phyloP scores from a whole-genome alignment of 2,888 invertebrate genomes.

The Monopis laevigella region DNA sequence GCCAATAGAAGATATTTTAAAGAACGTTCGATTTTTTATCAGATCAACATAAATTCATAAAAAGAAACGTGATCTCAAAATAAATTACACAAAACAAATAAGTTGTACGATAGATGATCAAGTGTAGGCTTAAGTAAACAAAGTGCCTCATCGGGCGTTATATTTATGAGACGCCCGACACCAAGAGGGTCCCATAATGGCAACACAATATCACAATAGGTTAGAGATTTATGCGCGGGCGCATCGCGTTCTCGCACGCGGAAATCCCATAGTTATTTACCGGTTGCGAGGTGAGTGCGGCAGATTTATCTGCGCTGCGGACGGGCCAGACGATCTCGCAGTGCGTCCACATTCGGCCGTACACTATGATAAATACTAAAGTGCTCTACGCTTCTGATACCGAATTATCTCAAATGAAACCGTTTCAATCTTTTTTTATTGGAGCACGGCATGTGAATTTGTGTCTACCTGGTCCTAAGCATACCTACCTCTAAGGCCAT shows the following conservation, averaged over 20 bases:
- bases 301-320: constrained; percentile 59
- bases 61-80: too few species aligned
- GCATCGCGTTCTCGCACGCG: constrained; percentile 63
- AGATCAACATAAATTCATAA: too few species aligned
- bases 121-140: constrained; percentile 23
- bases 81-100: too few species aligned
- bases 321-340: constrained; percentile 45
- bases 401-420: constrained; percentile 9
- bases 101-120: constrained; percentile 6
- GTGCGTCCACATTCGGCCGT: constrained; percentile 28
- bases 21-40: too few species aligned
- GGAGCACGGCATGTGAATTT: too few species aligned
- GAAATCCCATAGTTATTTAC: constrained; percentile 68
- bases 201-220: constrained; percentile 67
- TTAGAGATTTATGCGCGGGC: constrained; percentile 63
- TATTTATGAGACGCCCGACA: constrained; percentile 56
- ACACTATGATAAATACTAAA: constrained; percentile 29
- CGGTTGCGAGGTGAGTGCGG: constrained; percentile 65
- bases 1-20: too few species aligned
- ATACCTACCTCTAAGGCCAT: too few species aligned
- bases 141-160: constrained; percentile 25
- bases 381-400: constrained; percentile 6
- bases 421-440: constrained; percentile 3
- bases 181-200: constrained; percentile 48
- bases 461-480: too few species aligned